Evolutionary conservation across 2,888 invertebrate genomes (phyloP), one percentile per base, ranked within the genome.

Genomic region (Biston stratarius): DNA sequence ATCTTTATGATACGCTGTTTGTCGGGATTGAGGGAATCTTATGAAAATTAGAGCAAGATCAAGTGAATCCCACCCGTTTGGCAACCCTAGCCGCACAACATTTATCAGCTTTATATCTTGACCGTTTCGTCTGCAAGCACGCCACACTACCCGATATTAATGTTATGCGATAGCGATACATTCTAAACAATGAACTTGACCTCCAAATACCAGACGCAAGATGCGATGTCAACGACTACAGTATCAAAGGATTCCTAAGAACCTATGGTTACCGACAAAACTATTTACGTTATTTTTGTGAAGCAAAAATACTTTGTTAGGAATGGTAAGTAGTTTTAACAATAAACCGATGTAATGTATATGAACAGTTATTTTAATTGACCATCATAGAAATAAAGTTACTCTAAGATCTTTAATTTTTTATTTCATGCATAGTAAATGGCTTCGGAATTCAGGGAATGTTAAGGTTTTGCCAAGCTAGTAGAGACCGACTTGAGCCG

Each of bases 61-160:
- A 24, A 38, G 38, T 6, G 8, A 38, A 38, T 38, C 6, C 38
- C 38, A 9, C 3, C 38, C 9, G 9, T 38, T 38, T 38, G 38
- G 38, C 38, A 38, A 38, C 38, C 38, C 38, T 38, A 38, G 80
- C 78, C 81, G 81, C 73, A 72, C 80, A 83, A 76, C 84, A 86
- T 86, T 88, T 85, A 89, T 89, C 87, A 86, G 84, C 84, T 83
- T 81, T 88, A 89, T 89, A 89, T 89, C 89, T 84, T 72, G 79
- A 73, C 78, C 74, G 74, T 70, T 68, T 75, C 69, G 71, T 65
- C 65, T 69, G 68, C 62, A 68, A 71, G 61, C 79, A 77, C 76
- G 76, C 79, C 72, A 80, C 76, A 75, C 73, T 64, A 68, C 66
- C 63, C 64, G 55, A 72, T 70, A 77, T 76, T 78, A 80, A 85